Base-by-base conservation (phyloP, 2,797 vertebrate species). In the Sebastes kiyomatsui region DNA sequence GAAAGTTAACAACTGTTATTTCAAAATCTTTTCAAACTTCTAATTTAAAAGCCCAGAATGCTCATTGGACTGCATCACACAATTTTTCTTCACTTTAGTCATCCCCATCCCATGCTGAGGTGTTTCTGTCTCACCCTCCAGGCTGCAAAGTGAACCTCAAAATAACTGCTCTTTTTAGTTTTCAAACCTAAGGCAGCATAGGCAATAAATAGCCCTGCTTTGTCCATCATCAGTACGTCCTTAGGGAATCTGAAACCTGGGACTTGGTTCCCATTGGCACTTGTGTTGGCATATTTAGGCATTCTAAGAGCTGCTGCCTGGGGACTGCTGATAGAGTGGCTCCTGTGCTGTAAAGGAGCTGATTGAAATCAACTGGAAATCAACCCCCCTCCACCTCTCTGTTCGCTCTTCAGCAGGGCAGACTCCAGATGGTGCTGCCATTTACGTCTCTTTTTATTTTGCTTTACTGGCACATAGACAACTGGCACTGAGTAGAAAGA, bases 301-400 rank as follows among this genome's bases (percentile, higher is more conserved):
- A 75, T 87, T 75, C 71, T 88, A 22, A 80, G 81, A 86, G 84
- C 81, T 77, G 88, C 55, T 83, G 88, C 84, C 87, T 86, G 86
- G 69, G 75, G 90, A 52, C 64, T 82, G 49, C 69, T 90, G 87
- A 93, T 82, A 87, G 80, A 93, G 88, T 77, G 81, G 80, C 70
- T 84, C 84, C 81, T 81, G 73, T 81, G 75, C 72, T 87, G 78
- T 84, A 91, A 94, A 90, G 79, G 75, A 89, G 80, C 80, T 89
- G 90, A 92, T 90, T 91, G 77, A 90, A 91, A 93, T 93, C 88
- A 90, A 85, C 79, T 90, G 73, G 81, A 94, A 88, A 87, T 85
- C 88, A 88, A 70, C 69, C 84, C 82, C 67, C 67, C 60, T 67
- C 60, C 61, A 49, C 70, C 71, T 80, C 82, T 75, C 76, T 59